A percentile compares a stretch with the other conserved stretches of the same genome.
Evolutionary conservation across 2,113 vertebrate genomes (phyloP).

Genomic region (Pionites leucogaster): DNA sequence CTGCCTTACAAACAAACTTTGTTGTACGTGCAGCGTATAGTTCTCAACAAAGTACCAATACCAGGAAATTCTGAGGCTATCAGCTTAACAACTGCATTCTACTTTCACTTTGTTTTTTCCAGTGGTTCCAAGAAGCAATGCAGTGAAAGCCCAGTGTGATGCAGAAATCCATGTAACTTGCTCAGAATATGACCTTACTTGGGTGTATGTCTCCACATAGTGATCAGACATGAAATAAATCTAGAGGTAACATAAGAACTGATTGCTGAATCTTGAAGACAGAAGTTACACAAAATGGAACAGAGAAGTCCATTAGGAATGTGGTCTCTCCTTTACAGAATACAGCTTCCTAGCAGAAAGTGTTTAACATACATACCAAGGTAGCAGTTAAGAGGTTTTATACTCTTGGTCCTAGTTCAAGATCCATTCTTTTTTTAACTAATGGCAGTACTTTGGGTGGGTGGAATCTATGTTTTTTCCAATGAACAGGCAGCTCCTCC

Average conservation of each 20-base stretch:
- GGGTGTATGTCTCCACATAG: background rate
- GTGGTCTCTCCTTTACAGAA: background rate
- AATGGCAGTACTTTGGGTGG: background rate
- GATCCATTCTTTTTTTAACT: background rate
- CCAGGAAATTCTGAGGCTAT: background rate
- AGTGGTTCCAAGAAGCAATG: background rate
- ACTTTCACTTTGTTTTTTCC: background rate
- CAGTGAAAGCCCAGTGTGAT: background rate
- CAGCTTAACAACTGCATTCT: background rate
- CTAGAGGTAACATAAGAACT: background rate
- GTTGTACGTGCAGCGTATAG: fast-evolving
- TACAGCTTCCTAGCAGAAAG: background rate
- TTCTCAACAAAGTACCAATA: background rate
- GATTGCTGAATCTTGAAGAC: background rate
- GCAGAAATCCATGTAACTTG: background rate
- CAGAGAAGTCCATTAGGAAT: background rate
- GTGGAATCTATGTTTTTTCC: background rate
- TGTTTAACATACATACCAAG: background rate
- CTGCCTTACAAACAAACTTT: background rate
- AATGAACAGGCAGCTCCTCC: background rate
- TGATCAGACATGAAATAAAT: background rate
- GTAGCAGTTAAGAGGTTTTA: background rate
- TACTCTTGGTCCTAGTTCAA: background rate
- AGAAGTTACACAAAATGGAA: background rate
- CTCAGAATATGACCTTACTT: background rate